phyloP scores from a whole-genome alignment of 2,113 vertebrate species.

The Bothrops jararaca region DNA sequence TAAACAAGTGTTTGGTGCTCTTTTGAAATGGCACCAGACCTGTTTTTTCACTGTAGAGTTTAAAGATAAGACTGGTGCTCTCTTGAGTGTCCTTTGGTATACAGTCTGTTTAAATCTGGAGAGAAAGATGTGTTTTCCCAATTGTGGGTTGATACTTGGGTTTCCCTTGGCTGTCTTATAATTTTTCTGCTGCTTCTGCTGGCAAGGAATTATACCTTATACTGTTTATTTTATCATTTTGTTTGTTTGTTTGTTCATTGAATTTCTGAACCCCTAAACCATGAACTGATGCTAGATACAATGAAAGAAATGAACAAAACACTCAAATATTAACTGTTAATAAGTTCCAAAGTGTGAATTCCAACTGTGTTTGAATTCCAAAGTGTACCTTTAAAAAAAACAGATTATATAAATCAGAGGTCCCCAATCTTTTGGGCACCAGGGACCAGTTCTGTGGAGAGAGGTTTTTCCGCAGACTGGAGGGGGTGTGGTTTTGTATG shows the following conservation, averaged over 20 bases:
- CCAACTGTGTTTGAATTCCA: background rate
- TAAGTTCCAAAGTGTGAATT: background rate
- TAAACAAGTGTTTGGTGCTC: background rate
- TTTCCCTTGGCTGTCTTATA: background rate
- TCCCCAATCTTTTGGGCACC: too few relatives aligned
- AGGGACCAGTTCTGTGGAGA: too few relatives aligned
- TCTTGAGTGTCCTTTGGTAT: background rate
- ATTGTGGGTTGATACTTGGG: background rate
- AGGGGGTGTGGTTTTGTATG: too few relatives aligned
- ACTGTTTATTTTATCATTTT: background rate
- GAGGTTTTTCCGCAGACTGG: too few relatives aligned
- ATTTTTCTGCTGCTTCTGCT: background rate
- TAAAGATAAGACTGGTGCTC: background rate
- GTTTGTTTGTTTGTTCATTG: background rate
- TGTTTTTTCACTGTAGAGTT: background rate
- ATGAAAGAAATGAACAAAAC: background rate
- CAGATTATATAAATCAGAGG: too few relatives aligned
- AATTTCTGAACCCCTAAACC: background rate
- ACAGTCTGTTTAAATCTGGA: background rate
- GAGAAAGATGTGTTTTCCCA: background rate
- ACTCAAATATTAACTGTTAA: background rate
- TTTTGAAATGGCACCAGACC: background rate
- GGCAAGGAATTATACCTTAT: background rate
- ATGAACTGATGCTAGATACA: background rate
- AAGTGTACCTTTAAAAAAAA: background rate